These are phyloP conservation scores for Xenopus laevis DNA, from an alignment of 2,113 vertebrate genomes.

Conservation along the genomic window DNA sequence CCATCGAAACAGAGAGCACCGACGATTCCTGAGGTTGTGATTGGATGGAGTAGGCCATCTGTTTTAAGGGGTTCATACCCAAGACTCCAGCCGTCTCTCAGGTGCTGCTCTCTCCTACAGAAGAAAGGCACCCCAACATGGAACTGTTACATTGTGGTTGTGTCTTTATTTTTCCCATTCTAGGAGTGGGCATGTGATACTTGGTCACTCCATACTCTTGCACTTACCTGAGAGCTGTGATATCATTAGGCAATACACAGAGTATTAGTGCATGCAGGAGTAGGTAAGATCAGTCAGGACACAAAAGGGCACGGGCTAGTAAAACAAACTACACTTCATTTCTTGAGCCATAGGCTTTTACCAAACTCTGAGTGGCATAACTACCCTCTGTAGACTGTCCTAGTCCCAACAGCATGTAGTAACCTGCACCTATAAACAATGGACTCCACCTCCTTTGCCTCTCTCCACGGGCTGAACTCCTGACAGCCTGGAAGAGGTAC, in stretches of 20 bases:
- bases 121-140: not conserved
- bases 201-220: not conserved
- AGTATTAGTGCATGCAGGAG: constrained; percentile 6
- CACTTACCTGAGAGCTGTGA: constrained; percentile 10
- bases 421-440: no score
- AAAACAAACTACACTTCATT: not conserved
- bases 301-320: not conserved
- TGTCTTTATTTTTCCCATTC: not conserved
- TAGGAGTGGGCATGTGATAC: constrained; percentile 18
- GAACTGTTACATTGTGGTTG: not conserved
- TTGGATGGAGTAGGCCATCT: constrained; percentile 3
- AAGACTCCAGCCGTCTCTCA: not conserved
- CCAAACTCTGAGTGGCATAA: not conserved
- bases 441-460: no score
- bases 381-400: not conserved
- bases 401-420: no score
- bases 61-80: not conserved
- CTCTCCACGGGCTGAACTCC: no score
- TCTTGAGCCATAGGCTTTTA: no score
- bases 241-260: constrained; percentile 18
- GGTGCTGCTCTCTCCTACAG: not conserved
- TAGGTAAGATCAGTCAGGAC: not conserved
- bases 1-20: constrained; percentile 29
- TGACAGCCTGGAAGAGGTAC: no score
- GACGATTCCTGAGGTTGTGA: constrained; percentile 25